These are phyloP conservation scores for Nettapus auritus DNA, from an alignment of 2,113 vertebrate species.

Conservation along the genomic window DNA sequence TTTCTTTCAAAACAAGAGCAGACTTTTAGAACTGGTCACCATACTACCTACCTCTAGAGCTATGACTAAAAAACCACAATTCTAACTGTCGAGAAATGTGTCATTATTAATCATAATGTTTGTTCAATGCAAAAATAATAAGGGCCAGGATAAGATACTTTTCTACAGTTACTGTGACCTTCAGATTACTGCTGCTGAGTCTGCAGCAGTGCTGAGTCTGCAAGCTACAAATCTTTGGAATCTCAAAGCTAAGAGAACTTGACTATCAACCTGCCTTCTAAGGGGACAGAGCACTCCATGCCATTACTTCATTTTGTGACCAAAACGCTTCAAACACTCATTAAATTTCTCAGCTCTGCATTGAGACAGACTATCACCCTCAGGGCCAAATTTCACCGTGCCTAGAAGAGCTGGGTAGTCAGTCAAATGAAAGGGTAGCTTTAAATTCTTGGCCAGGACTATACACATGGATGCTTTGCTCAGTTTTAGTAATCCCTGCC, in stretches of 20 bases:
- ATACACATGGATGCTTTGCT: neutral
- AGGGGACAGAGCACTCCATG: neutral
- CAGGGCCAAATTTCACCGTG: neutral
- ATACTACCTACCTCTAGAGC: neutral
- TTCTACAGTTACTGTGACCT: neutral
- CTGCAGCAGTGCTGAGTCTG: too few species aligned
- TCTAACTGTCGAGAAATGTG: neutral
- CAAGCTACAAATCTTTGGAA: neutral
- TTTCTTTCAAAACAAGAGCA: neutral
- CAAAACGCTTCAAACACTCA: neutral
- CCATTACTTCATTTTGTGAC: neutral
- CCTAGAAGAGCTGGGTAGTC: neutral
- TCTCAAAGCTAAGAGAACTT: neutral
- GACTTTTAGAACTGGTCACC: neutral
- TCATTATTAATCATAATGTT: neutral
- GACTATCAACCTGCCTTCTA: neutral
- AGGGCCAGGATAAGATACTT: neutral
- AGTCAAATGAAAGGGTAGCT: neutral
- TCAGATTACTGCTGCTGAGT: neutral
- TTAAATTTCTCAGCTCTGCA: neutral
- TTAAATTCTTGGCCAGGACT: neutral
- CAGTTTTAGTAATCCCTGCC: neutral
- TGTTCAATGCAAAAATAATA: neutral
- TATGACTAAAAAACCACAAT: neutral
- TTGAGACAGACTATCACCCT: neutral